Evolutionary conservation across 2,797 vertebrate genomes (phyloP).

Genomic region (Eleutherodactylus coqui): DNA sequence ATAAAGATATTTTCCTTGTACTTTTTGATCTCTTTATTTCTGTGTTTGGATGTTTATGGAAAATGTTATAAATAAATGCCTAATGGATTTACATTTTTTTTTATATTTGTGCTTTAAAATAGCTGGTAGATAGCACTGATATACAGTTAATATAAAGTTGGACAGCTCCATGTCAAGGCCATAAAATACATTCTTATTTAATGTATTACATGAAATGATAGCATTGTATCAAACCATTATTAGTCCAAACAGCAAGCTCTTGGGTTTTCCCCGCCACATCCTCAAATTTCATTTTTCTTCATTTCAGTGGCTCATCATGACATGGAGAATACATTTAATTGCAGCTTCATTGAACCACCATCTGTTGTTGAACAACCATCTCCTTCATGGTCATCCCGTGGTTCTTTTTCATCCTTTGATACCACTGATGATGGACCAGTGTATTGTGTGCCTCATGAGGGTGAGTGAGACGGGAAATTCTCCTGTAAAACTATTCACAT

Average conservation of each 20-base stretch:
- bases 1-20: too few species aligned
- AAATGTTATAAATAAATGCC: too few species aligned
- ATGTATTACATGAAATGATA: background rate
- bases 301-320: conserved; percentile 93
- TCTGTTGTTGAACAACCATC: conserved; percentile 90
- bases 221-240: background rate
- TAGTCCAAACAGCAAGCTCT: background rate
- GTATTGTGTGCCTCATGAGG: conserved; percentile 95
- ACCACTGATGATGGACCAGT: conserved; percentile 94
- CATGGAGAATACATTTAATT: conserved; percentile 95
- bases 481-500: background rate
- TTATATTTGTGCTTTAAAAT: background rate
- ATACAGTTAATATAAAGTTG: background rate
- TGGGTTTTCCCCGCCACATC: too few species aligned
- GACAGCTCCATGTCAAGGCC: background rate
- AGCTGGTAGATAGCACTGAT: background rate
- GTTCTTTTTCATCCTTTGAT: conserved; percentile 97
- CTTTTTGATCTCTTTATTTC: too few species aligned
- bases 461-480: conserved; percentile 75
- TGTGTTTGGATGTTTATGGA: too few species aligned
- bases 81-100: too few species aligned
- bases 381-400: conserved; percentile 93
- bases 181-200: background rate
- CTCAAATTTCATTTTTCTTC: conserved; percentile 2
- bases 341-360: conserved; percentile 96